Evolutionary conservation across 2,113 vertebrate species (phyloP).

Genomic region (Scatophagus argus): DNA sequence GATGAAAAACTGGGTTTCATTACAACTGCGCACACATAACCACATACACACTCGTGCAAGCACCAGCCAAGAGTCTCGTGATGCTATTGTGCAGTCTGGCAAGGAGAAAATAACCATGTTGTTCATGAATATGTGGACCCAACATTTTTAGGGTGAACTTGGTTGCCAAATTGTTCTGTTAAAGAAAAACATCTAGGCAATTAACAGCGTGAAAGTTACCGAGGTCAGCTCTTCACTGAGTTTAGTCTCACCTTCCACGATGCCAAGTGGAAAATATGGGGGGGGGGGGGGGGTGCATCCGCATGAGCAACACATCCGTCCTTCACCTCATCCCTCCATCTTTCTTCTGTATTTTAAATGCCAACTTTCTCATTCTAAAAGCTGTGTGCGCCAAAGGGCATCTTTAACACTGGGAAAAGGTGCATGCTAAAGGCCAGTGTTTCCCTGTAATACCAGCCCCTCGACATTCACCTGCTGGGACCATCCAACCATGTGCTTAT

Average conservation of each 20-base stretch:
- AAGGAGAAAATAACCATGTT: constrained; percentile 29
- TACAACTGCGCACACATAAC: constrained; percentile 7
- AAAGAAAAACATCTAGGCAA: not conserved
- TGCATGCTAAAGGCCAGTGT: constrained; percentile 55
- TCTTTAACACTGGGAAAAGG: constrained; percentile 38
- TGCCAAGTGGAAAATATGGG: constrained; percentile 31
- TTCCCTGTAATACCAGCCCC: constrained; percentile 47
- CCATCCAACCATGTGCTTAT: constrained; percentile 41
- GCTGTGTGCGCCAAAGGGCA: constrained; percentile 36
- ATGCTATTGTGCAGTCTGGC: constrained; percentile 20
- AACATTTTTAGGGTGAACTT: not conserved
- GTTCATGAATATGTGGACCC: not conserved
- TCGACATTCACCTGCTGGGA: constrained; percentile 59
- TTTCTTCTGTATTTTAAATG: constrained; percentile 52
- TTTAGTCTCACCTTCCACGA: constrained; percentile 29
- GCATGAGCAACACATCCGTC: not conserved
- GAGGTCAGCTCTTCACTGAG: constrained; percentile 29
- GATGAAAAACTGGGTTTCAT: constrained; percentile 62
- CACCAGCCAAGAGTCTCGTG: constrained; percentile 39
- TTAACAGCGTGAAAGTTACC: constrained; percentile 22
- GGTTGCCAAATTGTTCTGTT: constrained; percentile 17
- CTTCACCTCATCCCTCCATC: constrained; percentile 14
- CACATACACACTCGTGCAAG: not conserved
- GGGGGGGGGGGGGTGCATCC: not conserved
- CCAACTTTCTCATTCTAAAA: constrained; percentile 58